Conservation (phyloP, 2,888 invertebrate species). For the Dynastes maya region DNA sequence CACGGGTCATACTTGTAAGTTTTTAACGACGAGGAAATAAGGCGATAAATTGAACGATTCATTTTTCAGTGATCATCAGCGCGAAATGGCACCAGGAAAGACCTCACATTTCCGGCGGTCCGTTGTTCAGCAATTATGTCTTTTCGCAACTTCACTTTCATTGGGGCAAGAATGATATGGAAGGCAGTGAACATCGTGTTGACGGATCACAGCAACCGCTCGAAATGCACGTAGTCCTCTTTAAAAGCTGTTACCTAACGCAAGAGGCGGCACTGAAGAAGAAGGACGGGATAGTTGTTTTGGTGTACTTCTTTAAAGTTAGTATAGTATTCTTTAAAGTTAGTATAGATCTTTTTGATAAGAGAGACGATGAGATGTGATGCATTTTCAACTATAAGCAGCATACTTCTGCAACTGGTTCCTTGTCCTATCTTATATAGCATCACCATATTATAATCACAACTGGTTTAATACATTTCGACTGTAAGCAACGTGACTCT, state of each 20-base stretch:
- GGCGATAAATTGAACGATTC: neutral
- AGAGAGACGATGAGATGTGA: too few species aligned
- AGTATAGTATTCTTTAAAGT: neutral
- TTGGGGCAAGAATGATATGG: slow-evolving; percentile 77
- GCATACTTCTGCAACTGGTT: too few species aligned
- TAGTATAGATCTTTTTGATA: too few species aligned
- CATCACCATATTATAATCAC: too few species aligned
- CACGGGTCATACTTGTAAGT: slow-evolving; percentile 78
- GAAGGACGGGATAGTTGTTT: slow-evolving; percentile 73
- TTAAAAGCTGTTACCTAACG: slow-evolving; percentile 75
- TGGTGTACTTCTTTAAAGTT: slow-evolving; percentile 75
- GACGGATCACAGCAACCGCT: slow-evolving; percentile 74
- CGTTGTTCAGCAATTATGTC: slow-evolving; percentile 75
- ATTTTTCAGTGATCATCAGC: slow-evolving; percentile 73
- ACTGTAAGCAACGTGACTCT: too few species aligned
- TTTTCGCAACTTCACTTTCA: slow-evolving; percentile 81
- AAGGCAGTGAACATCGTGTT: slow-evolving; percentile 79
- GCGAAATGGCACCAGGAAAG: slow-evolving; percentile 77
- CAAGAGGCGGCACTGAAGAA: slow-evolving; percentile 76
- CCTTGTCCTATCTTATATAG: too few species aligned
- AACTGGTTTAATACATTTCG: too few species aligned
- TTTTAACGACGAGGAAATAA: neutral
- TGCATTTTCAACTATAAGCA: too few species aligned
- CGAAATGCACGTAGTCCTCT: slow-evolving; percentile 78
- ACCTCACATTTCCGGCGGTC: slow-evolving; percentile 76